Evolutionary conservation across 2,888 invertebrate genomes (phyloP), one percentile per base, ranked within the genome.

Genomic region (Phaonia tiefii): DNA sequence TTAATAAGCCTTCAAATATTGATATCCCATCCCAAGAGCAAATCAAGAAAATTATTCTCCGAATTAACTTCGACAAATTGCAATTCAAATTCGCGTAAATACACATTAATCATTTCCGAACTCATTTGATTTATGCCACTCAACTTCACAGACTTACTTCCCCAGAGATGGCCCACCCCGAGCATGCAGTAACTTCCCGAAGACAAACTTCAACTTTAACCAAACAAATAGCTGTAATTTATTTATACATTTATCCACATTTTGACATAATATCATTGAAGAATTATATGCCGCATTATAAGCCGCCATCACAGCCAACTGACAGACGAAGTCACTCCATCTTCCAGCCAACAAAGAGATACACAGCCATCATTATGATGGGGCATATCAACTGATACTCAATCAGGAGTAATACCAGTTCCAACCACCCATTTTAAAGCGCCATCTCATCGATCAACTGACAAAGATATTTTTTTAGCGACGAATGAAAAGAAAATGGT

Each of bases 381-480:
- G 13, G 20, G 54, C 74, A 63, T 44, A 66, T 54, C 69, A 65
- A 51, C 60, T 15, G 15, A 60, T 13, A 63, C 63, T 63, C 42
- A 37, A 54, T 1, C 13, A 20, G 13, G 42, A 42, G 13, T 5
- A 17, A 58, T 26, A 37, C 4, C n/a, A n/a, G 20, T 42, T 66
- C 54, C 75, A 83, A 75, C 75, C 84, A 75, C 75, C 63, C 75
- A 77, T 79, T 56, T 82, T 77, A 65, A 75, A 82, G 73, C 49
- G 79, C 79, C 84, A 84, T 85, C 20, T 63, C 86, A 87, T 87
- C 88, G 87, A 87, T 88, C 87, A 88, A 88, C 79, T 81, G 63
- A 56, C 74, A 81, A 69, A 54, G 71, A 72, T 56, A 75, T 72
- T 72, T 78, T 72, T 46, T 31, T n/a, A n/a, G 31, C 31, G n/a